Percentiles rank a stretch among this genome's conserved stretches.
These are phyloP conservation scores for Bombus huntii DNA, from an alignment of 1,140 invertebrate genomes.

Conservation along the genomic window DNA sequence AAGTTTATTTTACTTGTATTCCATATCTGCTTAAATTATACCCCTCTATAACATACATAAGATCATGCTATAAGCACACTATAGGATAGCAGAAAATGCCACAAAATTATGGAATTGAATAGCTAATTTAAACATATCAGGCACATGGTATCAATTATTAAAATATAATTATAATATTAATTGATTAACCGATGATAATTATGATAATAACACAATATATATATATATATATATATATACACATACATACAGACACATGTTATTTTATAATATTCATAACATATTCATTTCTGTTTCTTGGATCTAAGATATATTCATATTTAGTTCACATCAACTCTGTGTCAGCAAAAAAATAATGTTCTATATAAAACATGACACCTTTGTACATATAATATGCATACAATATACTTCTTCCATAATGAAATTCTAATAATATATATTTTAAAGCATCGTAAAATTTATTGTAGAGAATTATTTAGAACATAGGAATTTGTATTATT, in stretches of 20 bases:
- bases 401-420: neutral
- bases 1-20: slow-evolving; percentile 11
- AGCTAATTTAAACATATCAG: neutral
- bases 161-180: neutral
- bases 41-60: slow-evolving; percentile 30
- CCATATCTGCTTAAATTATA: slow-evolving; percentile 25
- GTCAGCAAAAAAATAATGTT: neutral
- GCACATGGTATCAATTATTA: too few relatives aligned
- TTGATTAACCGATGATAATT: neutral
- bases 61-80: neutral
- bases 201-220: neutral
- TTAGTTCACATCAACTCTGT: too few relatives aligned
- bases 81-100: neutral
- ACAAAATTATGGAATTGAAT: neutral
- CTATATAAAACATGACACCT: neutral
- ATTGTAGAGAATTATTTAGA: neutral
- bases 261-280: neutral
- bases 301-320: neutral
- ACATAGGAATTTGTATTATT: neutral
- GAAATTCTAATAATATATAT: neutral
- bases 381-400: neutral
- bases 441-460: neutral
- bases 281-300: neutral
- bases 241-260: neutral
- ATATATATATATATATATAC: too few relatives aligned